These are phyloP conservation scores for Paramormyrops hopkinsi DNA, from an alignment of 2,797 vertebrate species.

Conservation along the genomic window DNA sequence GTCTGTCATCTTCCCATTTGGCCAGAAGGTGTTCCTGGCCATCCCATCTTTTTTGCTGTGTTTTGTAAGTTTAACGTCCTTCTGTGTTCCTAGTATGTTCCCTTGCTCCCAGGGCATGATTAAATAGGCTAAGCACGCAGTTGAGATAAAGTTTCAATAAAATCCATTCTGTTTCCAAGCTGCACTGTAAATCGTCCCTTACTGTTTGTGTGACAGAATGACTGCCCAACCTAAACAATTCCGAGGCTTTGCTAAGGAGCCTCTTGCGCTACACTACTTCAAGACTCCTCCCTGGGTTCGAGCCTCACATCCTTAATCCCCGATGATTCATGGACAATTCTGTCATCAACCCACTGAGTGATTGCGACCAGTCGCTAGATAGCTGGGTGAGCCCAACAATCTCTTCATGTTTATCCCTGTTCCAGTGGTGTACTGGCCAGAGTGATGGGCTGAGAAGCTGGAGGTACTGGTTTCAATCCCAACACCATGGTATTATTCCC, in stretches of 20 bases:
- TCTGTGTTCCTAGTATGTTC: background rate
- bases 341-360: background rate
- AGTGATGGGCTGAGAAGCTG: background rate
- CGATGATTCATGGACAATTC: background rate
- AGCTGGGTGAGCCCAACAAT: background rate
- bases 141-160: background rate
- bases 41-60: background rate
- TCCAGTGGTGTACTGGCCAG: background rate
- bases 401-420: background rate
- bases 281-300: background rate
- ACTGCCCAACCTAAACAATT: background rate
- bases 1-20: background rate
- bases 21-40: background rate
- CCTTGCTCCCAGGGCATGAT: background rate
- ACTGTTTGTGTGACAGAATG: background rate
- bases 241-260: background rate
- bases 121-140: background rate
- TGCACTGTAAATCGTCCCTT: background rate
- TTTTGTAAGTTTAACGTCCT: background rate
- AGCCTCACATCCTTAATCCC: background rate
- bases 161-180: background rate
- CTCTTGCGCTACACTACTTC: background rate
- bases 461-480: background rate
- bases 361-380: background rate
- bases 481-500: background rate